Percentiles rank a stretch among this genome's conserved stretches.
Evolutionary conservation across 2,113 vertebrate genomes (phyloP).

Genomic region (Hipposideros armiger): DNA sequence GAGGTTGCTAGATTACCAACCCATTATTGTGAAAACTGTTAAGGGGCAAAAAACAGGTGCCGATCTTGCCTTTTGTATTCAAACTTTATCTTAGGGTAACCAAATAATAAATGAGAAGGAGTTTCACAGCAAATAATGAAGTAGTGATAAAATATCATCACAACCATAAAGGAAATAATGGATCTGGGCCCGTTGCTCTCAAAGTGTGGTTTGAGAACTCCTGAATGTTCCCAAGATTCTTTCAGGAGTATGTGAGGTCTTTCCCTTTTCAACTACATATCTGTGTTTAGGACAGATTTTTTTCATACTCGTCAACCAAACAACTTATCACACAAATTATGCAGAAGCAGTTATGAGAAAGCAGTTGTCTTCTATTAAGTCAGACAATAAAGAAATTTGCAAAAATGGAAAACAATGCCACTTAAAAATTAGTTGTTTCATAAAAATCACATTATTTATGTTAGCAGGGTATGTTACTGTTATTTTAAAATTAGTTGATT

Average conservation of each 20-base stretch:
- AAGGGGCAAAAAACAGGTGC: not conserved
- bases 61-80: constrained; percentile 30
- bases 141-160: not conserved
- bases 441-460: not conserved
- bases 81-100: not conserved
- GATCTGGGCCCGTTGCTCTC: not conserved
- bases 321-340: constrained; percentile 51
- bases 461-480: not conserved
- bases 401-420: constrained; percentile 42
- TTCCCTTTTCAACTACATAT: constrained; percentile 21
- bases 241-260: not conserved
- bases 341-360: constrained; percentile 60
- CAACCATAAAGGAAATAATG: not conserved
- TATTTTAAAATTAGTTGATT: not conserved
- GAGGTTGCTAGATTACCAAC: not conserved
- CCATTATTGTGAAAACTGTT: constrained; percentile 41
- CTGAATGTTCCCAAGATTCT: constrained; percentile 36
- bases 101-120: not conserved
- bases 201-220: not conserved
- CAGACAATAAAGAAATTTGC: constrained; percentile 36
- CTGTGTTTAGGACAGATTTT: not conserved
- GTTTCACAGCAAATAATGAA: constrained; percentile 11
- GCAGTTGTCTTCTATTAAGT: constrained; percentile 54
- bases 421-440: not conserved
- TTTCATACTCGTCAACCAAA: constrained; percentile 55